phyloP scores from a whole-genome alignment of 1,140 invertebrate species.

The Parasteatoda tepidariorum region DNA sequence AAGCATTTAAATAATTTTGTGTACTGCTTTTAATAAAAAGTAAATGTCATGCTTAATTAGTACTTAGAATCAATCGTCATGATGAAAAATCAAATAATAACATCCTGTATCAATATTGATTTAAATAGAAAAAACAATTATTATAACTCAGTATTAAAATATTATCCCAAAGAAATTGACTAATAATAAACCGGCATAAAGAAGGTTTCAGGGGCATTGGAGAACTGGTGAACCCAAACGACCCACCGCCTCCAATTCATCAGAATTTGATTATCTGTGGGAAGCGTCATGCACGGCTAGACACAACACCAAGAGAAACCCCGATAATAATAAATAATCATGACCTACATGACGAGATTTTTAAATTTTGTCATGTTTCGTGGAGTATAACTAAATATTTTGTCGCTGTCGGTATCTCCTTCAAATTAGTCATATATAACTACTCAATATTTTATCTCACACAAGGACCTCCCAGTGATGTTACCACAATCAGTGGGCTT shows the following conservation, averaged over 20 bases:
- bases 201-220: not conserved
- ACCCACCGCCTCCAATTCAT: slow-evolving; percentile 44
- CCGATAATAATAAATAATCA: slow-evolving; percentile 11
- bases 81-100: too few species aligned
- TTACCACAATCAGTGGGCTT: too few species aligned
- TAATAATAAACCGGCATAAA: too few species aligned
- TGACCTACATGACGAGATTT: not conserved
- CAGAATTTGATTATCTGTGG: slow-evolving; percentile 40
- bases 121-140: too few species aligned
- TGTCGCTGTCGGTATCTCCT: not conserved
- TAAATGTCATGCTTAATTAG: too few species aligned
- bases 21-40: too few species aligned
- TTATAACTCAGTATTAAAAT: too few species aligned
- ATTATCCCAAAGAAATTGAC: too few species aligned
- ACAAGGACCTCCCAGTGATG: not conserved
- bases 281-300: slow-evolving; percentile 34
- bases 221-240: slow-evolving; percentile 20
- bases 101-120: too few species aligned
- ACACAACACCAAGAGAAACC: not conserved
- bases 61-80: too few species aligned
- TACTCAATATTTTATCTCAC: not conserved
- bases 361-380: not conserved
- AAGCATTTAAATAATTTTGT: too few species aligned
- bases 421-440: not conserved
- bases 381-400: not conserved